Conservation (phyloP, 2,888 invertebrate species). For the Achlya flavicornis region DNA sequence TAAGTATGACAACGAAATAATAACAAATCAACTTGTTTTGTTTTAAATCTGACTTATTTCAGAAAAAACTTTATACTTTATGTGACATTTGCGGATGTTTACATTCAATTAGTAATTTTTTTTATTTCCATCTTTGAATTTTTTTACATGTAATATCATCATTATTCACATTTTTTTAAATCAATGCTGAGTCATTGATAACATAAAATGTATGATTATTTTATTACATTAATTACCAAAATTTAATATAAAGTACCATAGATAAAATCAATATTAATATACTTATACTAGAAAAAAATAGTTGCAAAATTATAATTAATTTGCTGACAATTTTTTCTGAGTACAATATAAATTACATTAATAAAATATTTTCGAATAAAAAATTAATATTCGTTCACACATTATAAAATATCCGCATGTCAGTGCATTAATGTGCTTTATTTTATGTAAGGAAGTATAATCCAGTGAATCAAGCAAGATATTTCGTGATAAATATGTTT, state of each 20-base stretch:
- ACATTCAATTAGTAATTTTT: neutral
- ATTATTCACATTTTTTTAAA: constrained; percentile 34
- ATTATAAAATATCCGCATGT: constrained; percentile 1
- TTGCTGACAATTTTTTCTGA: neutral
- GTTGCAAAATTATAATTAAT: neutral
- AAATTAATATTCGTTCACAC: neutral
- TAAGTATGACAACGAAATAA: neutral
- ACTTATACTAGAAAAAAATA: neutral
- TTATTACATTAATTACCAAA: constrained; percentile 12
- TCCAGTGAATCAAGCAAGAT: neutral
- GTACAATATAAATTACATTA: neutral
- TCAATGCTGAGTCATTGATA: constrained; percentile 48
- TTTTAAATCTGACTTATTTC: constrained; percentile 12
- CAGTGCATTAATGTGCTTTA: neutral
- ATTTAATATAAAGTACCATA: neutral
- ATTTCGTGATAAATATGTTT: neutral
- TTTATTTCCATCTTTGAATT: neutral
- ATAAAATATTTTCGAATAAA: constrained; percentile 5
- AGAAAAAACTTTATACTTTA: constrained; percentile 21
- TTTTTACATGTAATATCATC: neutral
- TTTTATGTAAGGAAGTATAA: neutral
- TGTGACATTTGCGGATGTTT: constrained; percentile 31
- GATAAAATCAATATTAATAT: neutral
- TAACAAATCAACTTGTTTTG: neutral
- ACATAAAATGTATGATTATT: neutral